Percentiles rank a stretch among this genome's conserved stretches.
Conservation (phyloP, 2,797 vertebrate genomes). For the Agapornis canus region DNA sequence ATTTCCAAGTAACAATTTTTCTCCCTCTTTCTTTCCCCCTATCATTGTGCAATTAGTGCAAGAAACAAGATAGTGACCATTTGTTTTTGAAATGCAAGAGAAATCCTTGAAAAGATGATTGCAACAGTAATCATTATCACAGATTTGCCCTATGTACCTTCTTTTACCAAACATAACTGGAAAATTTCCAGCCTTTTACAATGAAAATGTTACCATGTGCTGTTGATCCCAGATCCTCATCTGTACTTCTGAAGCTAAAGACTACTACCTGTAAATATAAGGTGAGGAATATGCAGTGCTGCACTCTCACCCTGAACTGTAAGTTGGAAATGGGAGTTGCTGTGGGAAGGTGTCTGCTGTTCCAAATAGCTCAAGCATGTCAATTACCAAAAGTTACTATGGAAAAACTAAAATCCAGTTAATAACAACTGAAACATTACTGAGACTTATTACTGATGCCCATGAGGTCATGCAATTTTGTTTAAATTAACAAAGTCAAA, state of each 20-base stretch:
- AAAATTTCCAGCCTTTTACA: not conserved
- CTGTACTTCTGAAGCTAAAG: not conserved
- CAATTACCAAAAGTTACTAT: not conserved
- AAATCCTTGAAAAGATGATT: not conserved
- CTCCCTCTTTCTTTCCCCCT: not conserved
- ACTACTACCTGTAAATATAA: not conserved
- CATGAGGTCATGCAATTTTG: not conserved
- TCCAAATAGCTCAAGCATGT: not conserved
- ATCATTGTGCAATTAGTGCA: not conserved
- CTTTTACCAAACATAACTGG: not conserved
- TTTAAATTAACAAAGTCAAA: not conserved
- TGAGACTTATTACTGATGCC: not conserved
- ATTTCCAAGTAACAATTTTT: not conserved
- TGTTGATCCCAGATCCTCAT: not conserved
- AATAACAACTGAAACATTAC: constrained; percentile 12
- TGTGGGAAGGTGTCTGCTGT: not conserved
- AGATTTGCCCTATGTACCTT: not conserved
- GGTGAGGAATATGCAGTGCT: not conserved
- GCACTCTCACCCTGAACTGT: not conserved
- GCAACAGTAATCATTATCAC: not conserved
- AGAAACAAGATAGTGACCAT: not conserved
- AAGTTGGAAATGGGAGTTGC: not conserved
- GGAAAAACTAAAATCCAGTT: not conserved
- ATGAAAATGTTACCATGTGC: not conserved
- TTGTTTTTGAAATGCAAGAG: not conserved